phyloP scores from a whole-genome alignment of 1,140 invertebrate species.

The Camponotus pennsylvanicus region DNA sequence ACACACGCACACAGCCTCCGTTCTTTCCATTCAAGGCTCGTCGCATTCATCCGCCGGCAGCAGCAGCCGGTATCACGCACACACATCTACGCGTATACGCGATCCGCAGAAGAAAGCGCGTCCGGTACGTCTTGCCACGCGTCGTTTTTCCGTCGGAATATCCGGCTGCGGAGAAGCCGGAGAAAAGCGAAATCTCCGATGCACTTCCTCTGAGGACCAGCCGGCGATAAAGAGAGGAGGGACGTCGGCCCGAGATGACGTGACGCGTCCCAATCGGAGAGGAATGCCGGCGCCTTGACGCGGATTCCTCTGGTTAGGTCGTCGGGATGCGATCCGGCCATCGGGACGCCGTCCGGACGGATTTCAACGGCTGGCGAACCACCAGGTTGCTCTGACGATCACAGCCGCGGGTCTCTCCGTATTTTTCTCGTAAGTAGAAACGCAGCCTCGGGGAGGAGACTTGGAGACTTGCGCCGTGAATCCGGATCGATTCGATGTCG shows the following conservation, averaged over 20 bases:
- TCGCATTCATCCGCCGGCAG: conserved; percentile 30
- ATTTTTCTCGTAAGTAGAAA: conserved; percentile 61
- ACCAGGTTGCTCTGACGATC: conserved; percentile 41
- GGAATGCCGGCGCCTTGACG: conserved; percentile 54
- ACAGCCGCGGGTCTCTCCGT: conserved; percentile 7
- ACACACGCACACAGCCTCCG: neutral
- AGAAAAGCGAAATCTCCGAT: neutral
- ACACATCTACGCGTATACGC: neutral
- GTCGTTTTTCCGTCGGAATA: neutral
- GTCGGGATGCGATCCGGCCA: conserved; percentile 33
- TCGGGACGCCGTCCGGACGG: conserved; percentile 10
- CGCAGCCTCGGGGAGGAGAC: neutral
- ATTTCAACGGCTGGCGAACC: conserved; percentile 58
- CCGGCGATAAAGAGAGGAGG: neutral
- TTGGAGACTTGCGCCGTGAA: neutral
- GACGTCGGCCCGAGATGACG: conserved; percentile 17
- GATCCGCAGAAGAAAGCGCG: conserved; percentile 68
- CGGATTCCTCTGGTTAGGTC: conserved; percentile 25
- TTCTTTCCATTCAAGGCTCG: conserved; percentile 35
- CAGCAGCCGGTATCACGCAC: conserved; percentile 14
- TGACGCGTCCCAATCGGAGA: conserved; percentile 18
- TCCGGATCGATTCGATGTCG: neutral
- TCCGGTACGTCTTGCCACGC: conserved; percentile 48
- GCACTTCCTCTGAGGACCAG: neutral
- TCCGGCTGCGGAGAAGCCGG: neutral